Conservation (phyloP, 2,797 vertebrate species). For the Lithobates sylvaticus region DNA sequence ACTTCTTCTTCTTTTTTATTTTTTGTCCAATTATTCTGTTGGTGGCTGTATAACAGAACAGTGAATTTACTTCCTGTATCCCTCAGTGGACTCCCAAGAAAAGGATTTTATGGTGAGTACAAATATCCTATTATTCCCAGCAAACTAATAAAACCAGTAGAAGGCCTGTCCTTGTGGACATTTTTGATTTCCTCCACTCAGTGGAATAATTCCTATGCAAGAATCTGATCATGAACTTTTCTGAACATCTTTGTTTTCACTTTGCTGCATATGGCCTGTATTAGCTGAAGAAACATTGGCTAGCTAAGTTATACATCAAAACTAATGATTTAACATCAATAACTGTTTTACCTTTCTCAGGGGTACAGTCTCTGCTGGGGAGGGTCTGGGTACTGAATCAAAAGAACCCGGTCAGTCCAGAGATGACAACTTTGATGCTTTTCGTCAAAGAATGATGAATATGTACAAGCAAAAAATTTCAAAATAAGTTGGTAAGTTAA, state of each 20-base stretch:
- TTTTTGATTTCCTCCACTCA: too few species aligned
- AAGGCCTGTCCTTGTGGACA: too few species aligned
- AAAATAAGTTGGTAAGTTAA: slow-evolving; percentile 76
- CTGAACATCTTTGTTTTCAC: neutral
- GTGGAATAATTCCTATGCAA: too few species aligned
- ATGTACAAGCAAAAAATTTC: slow-evolving; percentile 81
- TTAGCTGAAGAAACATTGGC: neutral
- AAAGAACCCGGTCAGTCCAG: slow-evolving; percentile 65
- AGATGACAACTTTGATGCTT: slow-evolving; percentile 79
- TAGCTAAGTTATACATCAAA: neutral
- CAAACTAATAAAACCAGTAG: too few species aligned
- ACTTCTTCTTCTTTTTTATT: too few species aligned
- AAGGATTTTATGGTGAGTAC: too few species aligned
- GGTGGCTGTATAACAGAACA: too few species aligned
- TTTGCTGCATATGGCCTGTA: neutral
- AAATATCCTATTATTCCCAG: too few species aligned
- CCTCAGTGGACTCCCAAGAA: too few species aligned
- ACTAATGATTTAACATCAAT: neutral
- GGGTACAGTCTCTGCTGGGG: slow-evolving; percentile 77
- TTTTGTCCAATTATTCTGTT: too few species aligned
- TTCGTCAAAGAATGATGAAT: slow-evolving; percentile 82
- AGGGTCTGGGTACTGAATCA: slow-evolving; percentile 75
- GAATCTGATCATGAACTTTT: too few species aligned
- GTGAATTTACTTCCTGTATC: too few species aligned
- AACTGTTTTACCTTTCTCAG: slow-evolving; percentile 68